phyloP scores from a whole-genome alignment of 2,888 invertebrate species.

The Hypolimnas misippus region DNA sequence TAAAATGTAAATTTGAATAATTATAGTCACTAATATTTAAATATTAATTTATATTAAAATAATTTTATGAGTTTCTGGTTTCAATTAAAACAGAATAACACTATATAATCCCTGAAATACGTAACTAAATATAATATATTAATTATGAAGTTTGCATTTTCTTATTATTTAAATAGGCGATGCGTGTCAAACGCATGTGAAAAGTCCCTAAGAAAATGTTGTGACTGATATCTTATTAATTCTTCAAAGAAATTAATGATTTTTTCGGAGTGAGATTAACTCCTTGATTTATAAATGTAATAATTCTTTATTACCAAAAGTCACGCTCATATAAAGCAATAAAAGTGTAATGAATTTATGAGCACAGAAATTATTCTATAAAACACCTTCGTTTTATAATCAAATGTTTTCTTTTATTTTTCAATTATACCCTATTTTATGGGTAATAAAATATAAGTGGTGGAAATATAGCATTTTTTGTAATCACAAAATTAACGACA shows the following conservation, averaged over 20 bases:
- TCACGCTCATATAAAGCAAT: conserved; percentile 56
- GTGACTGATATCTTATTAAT: conserved; percentile 48
- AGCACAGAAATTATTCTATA: conserved; percentile 42
- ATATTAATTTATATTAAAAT: too few species aligned
- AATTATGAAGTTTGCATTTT: too few species aligned
- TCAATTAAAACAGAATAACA: too few species aligned
- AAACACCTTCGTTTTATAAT: conserved; percentile 45
- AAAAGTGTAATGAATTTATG: conserved; percentile 51
- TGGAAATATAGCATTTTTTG: not conserved
- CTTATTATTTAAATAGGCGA: not conserved
- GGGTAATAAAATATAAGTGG: conserved; percentile 25
- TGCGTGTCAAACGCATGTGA: conserved; percentile 15
- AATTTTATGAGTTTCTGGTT: too few species aligned
- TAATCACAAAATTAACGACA: not conserved
- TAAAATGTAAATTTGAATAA: too few species aligned
- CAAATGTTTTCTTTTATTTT: conserved; percentile 47
- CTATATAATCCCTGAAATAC: too few species aligned
- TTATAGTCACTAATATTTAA: too few species aligned
- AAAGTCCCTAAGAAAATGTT: conserved; percentile 31
- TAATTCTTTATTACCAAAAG: conserved; percentile 57
- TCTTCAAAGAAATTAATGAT: conserved; percentile 44
- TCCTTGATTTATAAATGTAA: conserved; percentile 54
- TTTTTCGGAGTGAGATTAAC: conserved; percentile 48
- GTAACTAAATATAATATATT: too few species aligned
- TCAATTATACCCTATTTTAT: conserved; percentile 37